A percentile compares a stretch with the other conserved stretches of the same genome.
These are phyloP conservation scores for Actias luna DNA, from an alignment of 2,888 invertebrate genomes.

Conservation along the genomic window DNA sequence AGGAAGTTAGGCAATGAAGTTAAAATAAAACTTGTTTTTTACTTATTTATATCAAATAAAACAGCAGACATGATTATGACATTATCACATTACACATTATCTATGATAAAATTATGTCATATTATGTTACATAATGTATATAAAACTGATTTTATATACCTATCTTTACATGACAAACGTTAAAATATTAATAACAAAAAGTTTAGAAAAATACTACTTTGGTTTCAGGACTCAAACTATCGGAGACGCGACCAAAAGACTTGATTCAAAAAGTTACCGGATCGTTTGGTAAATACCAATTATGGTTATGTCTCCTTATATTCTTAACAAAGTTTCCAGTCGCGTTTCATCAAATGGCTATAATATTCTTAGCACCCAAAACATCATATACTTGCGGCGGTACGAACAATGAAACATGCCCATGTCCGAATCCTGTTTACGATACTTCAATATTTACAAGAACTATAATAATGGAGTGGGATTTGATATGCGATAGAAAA, in stretches of 20 bases:
- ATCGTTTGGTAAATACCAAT: constrained; percentile 78
- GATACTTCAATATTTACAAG: constrained; percentile 85
- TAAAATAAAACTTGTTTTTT: neutral
- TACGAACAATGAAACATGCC: constrained; percentile 63
- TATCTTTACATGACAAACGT: neutral
- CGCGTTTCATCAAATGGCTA: constrained; percentile 78
- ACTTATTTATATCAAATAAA: neutral
- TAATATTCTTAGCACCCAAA: constrained; percentile 75
- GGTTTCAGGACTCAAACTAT: constrained; percentile 32
- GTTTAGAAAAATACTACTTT: constrained; percentile 1
- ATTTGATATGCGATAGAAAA: constrained; percentile 85
- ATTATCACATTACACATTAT: no score
- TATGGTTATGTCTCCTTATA: constrained; percentile 64
- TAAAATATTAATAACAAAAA: neutral
- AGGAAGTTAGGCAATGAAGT: neutral
- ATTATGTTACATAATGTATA: neutral
- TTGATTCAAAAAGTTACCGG: constrained; percentile 69
- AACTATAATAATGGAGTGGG: constrained; percentile 89
- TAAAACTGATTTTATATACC: neutral
- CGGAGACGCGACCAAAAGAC: constrained; percentile 27
- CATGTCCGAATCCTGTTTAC: constrained; percentile 82
- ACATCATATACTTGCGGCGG: constrained; percentile 51
- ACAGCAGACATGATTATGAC: neutral
- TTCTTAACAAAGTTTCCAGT: constrained; percentile 72
- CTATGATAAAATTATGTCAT: neutral